A percentile compares a stretch with the other conserved stretches of the same genome.
Evolutionary conservation across 2,113 vertebrate genomes (phyloP).

Genomic region (Neolamprologus falcicula): DNA sequence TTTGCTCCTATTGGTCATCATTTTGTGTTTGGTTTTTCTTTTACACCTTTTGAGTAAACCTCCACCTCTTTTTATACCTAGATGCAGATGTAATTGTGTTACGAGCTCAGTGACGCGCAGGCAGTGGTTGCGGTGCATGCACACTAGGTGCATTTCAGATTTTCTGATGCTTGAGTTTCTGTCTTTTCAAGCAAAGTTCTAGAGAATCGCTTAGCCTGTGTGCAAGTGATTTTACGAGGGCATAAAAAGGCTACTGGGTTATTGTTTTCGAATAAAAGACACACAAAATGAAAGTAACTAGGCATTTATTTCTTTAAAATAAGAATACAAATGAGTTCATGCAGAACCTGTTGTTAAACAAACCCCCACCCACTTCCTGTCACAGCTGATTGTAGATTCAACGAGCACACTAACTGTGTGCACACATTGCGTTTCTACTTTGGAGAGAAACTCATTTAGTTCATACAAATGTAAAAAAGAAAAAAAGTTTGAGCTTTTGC

Average conservation of each 20-base stretch:
- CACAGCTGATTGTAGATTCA: not conserved
- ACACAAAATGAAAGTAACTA: not conserved
- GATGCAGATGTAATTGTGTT: not conserved
- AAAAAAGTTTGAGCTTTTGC: not conserved
- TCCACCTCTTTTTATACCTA: not conserved
- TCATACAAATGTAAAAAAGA: not conserved
- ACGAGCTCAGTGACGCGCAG: not conserved
- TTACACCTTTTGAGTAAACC: not conserved
- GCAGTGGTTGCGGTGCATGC: not conserved
- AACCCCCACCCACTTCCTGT: not conserved
- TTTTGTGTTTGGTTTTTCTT: not conserved
- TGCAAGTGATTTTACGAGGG: not conserved
- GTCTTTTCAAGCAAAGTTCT: not conserved
- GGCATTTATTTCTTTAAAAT: not conserved
- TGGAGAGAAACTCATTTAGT: not conserved
- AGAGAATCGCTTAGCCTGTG: not conserved
- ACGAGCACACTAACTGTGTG: not conserved
- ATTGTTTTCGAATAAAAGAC: not conserved
- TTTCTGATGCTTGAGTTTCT: not conserved
- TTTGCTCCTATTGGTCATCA: not conserved
- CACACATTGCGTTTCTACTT: not conserved
- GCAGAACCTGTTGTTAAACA: not conserved
- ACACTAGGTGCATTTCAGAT: not conserved
- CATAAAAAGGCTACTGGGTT: not conserved
- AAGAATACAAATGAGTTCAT: not conserved